A percentile compares a stretch with the other conserved stretches of the same genome.
phyloP scores from a whole-genome alignment of 2,113 vertebrate species.

The Lycocorax pyrrhopterus region DNA sequence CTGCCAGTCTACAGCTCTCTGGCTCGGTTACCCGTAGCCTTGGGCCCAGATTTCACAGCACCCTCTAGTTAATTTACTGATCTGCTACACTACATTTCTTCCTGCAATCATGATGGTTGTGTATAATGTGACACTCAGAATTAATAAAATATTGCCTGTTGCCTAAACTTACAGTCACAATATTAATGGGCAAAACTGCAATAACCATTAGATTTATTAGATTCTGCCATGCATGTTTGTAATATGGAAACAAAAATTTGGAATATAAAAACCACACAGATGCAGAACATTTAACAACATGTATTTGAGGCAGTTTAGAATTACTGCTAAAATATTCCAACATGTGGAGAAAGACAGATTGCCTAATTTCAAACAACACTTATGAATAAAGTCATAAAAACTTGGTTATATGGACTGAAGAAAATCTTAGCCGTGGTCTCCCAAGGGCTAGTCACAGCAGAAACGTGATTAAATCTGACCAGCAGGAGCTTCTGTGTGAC shows the following conservation, averaged over 20 bases:
- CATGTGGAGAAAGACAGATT: not conserved
- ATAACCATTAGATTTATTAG: slow-evolving; percentile 4
- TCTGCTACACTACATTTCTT: not conserved
- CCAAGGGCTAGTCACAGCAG: not conserved
- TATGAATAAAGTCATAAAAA: not conserved
- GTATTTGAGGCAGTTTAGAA: slow-evolving; percentile 12
- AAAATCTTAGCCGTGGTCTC: not conserved
- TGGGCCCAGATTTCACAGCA: not conserved
- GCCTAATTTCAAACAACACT: not conserved
- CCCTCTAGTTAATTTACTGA: not conserved
- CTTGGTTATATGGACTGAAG: not conserved
- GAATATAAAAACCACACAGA: not conserved
- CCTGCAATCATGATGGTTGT: not conserved
- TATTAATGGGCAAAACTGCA: not conserved
- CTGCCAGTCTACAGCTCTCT: not conserved
- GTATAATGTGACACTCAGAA: not conserved
- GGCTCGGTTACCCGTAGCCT: not conserved
- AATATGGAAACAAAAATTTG: slow-evolving; percentile 4
- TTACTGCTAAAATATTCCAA: slow-evolving; percentile 20
- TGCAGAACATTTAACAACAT: slow-evolving; percentile 1
- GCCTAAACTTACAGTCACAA: not conserved
- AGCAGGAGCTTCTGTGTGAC: not conserved
- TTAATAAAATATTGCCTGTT: not conserved
- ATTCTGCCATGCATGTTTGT: not conserved
- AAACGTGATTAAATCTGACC: not conserved